phyloP scores from a whole-genome alignment of 2,113 vertebrate species.

The Nothobranchius kuhntae region DNA sequence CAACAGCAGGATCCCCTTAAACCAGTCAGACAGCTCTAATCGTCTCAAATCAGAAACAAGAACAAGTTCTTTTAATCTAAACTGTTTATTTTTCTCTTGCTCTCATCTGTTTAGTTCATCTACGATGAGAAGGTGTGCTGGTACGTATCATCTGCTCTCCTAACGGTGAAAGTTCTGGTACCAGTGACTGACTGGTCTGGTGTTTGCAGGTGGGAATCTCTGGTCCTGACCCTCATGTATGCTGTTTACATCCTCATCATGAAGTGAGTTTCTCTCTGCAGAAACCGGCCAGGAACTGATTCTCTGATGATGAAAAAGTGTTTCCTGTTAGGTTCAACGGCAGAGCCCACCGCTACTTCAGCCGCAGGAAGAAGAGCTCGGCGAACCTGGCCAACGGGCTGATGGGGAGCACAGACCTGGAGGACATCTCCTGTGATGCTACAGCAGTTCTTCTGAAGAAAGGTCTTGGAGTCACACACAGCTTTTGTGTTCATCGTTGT shows the following conservation, averaged over 20 bases:
- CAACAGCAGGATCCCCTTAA: no score
- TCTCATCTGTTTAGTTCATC: constrained; percentile 87
- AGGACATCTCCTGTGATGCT: constrained; percentile 88
- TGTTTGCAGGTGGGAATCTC: constrained; percentile 90
- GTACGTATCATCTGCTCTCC: constrained; percentile 75
- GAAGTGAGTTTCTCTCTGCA: constrained; percentile 84
- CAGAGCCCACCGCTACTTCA: constrained; percentile 86
- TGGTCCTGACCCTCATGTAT: constrained; percentile 91
- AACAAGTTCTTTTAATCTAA: no score
- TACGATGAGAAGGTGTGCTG: constrained; percentile 93
- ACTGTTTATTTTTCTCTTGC: neutral
- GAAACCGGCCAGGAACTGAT: neutral
- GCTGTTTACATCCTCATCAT: constrained; percentile 92
- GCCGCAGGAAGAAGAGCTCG: constrained; percentile 83
- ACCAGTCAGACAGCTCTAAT: no score
- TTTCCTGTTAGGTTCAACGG: constrained; percentile 79
- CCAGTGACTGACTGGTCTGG: neutral
- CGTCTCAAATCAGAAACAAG: no score
- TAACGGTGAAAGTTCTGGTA: rapidly evolving
- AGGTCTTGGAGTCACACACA: constrained; percentile 66
- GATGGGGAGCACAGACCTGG: constrained; percentile 86
- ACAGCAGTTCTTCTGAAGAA: constrained; percentile 93
- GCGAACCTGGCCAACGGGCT: constrained; percentile 88
- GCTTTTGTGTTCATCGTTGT: no score
- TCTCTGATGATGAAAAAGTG: neutral